Percentiles rank a stretch among this genome's conserved stretches.
phyloP scores from a whole-genome alignment of 1,140 invertebrate species.

The Steinernema khuongi region DNA sequence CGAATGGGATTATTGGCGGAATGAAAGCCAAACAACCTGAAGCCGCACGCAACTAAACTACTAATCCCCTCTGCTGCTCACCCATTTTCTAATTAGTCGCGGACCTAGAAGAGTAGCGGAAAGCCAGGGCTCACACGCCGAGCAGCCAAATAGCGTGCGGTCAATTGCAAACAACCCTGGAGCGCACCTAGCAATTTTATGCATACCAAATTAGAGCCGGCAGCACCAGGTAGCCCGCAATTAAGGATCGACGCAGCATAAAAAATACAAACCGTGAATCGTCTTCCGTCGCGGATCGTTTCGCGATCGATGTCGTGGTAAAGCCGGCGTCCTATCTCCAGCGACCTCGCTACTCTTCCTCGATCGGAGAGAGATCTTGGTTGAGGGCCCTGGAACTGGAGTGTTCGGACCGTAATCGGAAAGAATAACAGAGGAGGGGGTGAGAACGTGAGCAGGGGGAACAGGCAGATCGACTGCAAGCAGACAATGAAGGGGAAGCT shows the following conservation, averaged over 20 bases:
- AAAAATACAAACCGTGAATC: slow-evolving; percentile 8
- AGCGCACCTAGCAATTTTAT: slow-evolving; percentile 3
- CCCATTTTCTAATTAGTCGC: neutral
- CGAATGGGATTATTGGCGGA: neutral
- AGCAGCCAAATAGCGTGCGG: neutral
- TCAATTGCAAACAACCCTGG: neutral
- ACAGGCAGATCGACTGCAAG: neutral
- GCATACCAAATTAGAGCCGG: neutral
- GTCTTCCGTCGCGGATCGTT: slow-evolving; percentile 7
- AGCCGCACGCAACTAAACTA: neutral
- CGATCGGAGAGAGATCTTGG: neutral
- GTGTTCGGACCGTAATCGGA: neutral
- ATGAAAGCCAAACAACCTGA: neutral
- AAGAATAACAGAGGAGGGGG: neutral
- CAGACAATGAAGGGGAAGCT: neutral
- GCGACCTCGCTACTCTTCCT: neutral
- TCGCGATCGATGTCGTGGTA: neutral
- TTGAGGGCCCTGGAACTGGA: neutral
- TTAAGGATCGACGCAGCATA: neutral
- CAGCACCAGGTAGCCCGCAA: neutral
- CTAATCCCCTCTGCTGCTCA: neutral
- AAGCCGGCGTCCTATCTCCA: neutral
- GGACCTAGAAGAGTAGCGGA: neutral
- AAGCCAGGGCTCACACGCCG: neutral
- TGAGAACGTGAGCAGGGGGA: neutral